These are phyloP conservation scores for Nomada hirtipes DNA, from an alignment of 2,888 invertebrate species.

Conservation along the genomic window DNA sequence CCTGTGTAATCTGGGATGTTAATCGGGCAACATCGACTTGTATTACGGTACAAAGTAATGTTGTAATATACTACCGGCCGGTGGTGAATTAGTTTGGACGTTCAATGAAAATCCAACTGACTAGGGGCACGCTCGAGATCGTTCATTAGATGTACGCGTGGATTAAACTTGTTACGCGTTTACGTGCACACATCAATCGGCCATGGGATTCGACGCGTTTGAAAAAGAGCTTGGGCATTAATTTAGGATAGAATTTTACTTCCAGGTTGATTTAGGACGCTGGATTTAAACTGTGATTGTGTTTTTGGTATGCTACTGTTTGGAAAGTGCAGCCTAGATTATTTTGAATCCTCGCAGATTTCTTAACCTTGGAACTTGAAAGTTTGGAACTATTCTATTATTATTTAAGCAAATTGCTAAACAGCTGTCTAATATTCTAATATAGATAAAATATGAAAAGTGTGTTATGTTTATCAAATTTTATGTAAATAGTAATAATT, in stretches of 20 bases:
- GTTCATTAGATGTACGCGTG: conserved; percentile 30
- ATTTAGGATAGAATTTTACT: no score
- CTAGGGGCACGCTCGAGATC: background rate
- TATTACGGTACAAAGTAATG: conserved; percentile 61
- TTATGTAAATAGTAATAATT: no score
- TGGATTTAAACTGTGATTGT: no score
- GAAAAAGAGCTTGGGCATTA: background rate
- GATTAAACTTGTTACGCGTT: conserved; percentile 16
- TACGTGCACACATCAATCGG: background rate
- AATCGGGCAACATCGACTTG: conserved; percentile 62
- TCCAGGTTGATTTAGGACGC: no score
- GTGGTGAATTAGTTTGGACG: conserved; percentile 49
- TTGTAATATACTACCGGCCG: conserved; percentile 40
- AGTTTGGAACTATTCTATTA: no score
- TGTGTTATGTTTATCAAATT: no score
- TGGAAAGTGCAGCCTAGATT: no score
- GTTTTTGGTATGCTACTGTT: no score
- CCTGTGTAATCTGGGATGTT: conserved; percentile 64
- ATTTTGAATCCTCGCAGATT: no score
- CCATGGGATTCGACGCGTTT: no score
- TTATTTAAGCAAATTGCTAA: background rate
- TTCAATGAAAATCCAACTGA: conserved; percentile 34
- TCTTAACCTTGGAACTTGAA: no score
- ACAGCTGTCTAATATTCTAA: background rate
- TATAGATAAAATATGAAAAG: background rate